Conservation (phyloP, 2,888 invertebrate species). For the Nesidiocoris tenuis region DNA sequence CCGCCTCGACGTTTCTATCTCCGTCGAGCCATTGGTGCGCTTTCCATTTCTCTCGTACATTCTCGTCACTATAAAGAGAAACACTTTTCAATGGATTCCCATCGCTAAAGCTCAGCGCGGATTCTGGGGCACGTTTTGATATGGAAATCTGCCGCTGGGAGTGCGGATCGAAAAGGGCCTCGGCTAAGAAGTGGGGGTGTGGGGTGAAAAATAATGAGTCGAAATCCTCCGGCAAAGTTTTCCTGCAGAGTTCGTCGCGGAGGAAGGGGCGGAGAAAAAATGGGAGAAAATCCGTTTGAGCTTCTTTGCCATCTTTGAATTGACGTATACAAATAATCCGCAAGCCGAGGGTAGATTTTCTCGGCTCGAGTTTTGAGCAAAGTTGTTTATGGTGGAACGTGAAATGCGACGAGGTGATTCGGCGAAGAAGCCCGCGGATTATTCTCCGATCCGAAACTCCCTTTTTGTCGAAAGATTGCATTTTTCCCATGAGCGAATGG, state of each 20-base stretch:
- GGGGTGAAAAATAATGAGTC: neutral
- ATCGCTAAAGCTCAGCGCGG: neutral
- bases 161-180: neutral
- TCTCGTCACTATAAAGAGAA: neutral
- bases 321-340: neutral
- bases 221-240: neutral
- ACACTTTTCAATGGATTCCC: neutral
- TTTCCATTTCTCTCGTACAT: neutral
- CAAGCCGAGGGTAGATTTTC: neutral
- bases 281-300: neutral
- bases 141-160: constrained; percentile 2
- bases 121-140: constrained; percentile 21
- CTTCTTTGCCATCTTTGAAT: neutral
- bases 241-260: neutral
- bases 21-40: neutral
- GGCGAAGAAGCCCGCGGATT: neutral
- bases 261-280: neutral
- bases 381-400: neutral
- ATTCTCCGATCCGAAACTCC: neutral
- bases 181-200: neutral
- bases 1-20: neutral
- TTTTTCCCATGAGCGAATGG: no score
- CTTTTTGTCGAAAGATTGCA: no score
- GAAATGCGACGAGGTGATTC: neutral
- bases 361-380: neutral